Evolutionary conservation across 2,888 invertebrate species (phyloP), one percentile per base, ranked within the genome.

Genomic region (Carcina quercana): DNA sequence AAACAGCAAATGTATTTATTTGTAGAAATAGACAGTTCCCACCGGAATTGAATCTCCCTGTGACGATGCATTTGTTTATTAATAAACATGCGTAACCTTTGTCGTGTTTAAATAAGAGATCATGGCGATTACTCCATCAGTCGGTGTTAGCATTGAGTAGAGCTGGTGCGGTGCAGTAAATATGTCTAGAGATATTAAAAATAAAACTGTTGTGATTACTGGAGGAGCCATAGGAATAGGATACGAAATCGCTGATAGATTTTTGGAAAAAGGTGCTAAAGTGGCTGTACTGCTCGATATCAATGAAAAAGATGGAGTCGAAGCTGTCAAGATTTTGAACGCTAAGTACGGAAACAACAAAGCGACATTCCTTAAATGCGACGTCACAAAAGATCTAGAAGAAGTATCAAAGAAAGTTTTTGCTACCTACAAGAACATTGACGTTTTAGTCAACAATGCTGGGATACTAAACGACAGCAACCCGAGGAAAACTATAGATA

Each of bases 191-290:
- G 33, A 39, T 2, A 27, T 59, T 0, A 43, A 46, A 31, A 52
- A 61, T 5, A 47, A 47, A 40, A 40, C 41, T 2, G 47, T 42
- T 1, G 43, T 50, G 0, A 40, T 86, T 13, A 86, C 86, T 1
- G 86, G 86, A 1, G 86, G 72, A 15, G 83, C 85, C 1, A 57
- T 63, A 14, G 85, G 86, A 2, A 83, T 87, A 15, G 86, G 87
- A 1, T 65, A 67, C 14, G 62, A 65, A 31, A 80, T 74, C 15
- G 75, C 73, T 1, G 63, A 65, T 11, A 68, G 67, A 33, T 70
- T 82, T 14, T 53, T 88, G 4, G 58, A 64, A 30, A 74, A 78
- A 35, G 82, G 79, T 27, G 66, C 56, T 1, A 65, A 46, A 41
- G 28, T 49, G 1, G 38, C 50, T 2, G 45, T 68, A 5, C 32